A percentile compares a stretch with the other conserved stretches of the same genome.
phyloP scores from a whole-genome alignment of 1,140 invertebrate species.

The Oscheius sp. region DNA sequence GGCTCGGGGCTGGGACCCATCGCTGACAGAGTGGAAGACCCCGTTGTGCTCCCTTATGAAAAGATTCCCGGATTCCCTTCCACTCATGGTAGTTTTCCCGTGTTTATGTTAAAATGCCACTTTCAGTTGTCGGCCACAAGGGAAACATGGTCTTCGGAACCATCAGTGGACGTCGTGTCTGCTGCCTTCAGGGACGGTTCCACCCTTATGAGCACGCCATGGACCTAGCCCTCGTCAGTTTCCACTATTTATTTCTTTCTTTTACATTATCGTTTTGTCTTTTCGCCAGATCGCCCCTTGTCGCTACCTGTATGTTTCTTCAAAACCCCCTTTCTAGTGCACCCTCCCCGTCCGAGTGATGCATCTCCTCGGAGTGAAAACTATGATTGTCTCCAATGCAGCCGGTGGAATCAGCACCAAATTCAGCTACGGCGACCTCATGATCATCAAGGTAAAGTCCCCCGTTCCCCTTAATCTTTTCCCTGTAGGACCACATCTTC shows the following conservation, averaged over 20 bases:
- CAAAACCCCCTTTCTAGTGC: slow-evolving; percentile 44
- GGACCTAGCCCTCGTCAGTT: slow-evolving; percentile 53
- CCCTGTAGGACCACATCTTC: slow-evolving; percentile 59
- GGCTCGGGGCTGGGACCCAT: slow-evolving; percentile 56
- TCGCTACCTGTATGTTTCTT: background rate
- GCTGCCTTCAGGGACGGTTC: slow-evolving; percentile 59
- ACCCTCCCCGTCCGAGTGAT: slow-evolving; percentile 55
- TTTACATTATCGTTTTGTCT: background rate
- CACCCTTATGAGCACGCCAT: slow-evolving; percentile 60
- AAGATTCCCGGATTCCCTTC: slow-evolving; percentile 59
- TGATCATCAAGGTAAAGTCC: slow-evolving; percentile 56
- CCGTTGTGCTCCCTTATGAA: slow-evolving; percentile 47
- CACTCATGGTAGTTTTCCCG: slow-evolving; percentile 12
- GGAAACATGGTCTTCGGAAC: slow-evolving; percentile 57
- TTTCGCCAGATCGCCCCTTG: background rate
- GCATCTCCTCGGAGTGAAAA: slow-evolving; percentile 53
- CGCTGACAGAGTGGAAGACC: slow-evolving; percentile 45
- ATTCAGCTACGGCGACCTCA: slow-evolving; percentile 59
- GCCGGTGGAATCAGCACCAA: slow-evolving; percentile 61
- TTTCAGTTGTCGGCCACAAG: slow-evolving; percentile 54
- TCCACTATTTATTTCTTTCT: background rate
- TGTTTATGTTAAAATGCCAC: slow-evolving; percentile 15
- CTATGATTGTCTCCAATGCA: slow-evolving; percentile 57
- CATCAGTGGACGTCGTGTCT: slow-evolving; percentile 47
- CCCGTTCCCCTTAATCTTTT: background rate